phyloP scores from a whole-genome alignment of 1,140 invertebrate species.

The Drosophila pachea region DNA sequence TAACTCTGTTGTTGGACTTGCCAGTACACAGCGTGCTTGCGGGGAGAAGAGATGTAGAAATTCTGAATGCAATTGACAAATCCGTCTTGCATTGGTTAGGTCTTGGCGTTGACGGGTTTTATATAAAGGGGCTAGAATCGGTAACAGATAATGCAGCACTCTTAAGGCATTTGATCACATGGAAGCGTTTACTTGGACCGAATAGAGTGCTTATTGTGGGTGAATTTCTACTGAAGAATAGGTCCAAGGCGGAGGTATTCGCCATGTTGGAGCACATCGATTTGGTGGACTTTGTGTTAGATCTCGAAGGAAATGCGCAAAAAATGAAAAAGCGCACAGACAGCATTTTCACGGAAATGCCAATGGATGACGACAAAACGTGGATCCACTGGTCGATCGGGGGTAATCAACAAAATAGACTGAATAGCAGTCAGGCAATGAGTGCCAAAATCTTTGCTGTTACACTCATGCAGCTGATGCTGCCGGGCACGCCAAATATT shows the following conservation, averaged over 20 bases:
- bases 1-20: slow-evolving; percentile 87
- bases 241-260: slow-evolving; percentile 77
- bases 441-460: slow-evolving; percentile 81
- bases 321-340: slow-evolving; percentile 82
- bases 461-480: slow-evolving; percentile 84
- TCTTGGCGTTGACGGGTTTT: slow-evolving; percentile 88
- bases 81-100: slow-evolving; percentile 84
- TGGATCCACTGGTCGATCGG: slow-evolving; percentile 90
- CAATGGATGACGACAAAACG: slow-evolving; percentile 73
- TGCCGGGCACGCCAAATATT: slow-evolving; percentile 89
- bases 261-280: slow-evolving; percentile 84
- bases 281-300: slow-evolving; percentile 85
- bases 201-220: slow-evolving; percentile 85
- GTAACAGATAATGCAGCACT: slow-evolving; percentile 80
- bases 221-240: slow-evolving; percentile 80
- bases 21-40: slow-evolving; percentile 79
- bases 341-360: slow-evolving; percentile 80
- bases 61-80: slow-evolving; percentile 67
- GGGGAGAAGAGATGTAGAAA: background rate
- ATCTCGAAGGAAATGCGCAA: slow-evolving; percentile 81
- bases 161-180: slow-evolving; percentile 81
- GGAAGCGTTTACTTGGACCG: slow-evolving; percentile 83
- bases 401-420: slow-evolving; percentile 81
- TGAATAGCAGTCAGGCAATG: slow-evolving; percentile 78
- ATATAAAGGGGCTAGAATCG: slow-evolving; percentile 85